Percentiles rank a stretch among this genome's conserved stretches.
Evolutionary conservation across 2,113 vertebrate genomes (phyloP).

Genomic region (Vanacampus margaritifer): DNA sequence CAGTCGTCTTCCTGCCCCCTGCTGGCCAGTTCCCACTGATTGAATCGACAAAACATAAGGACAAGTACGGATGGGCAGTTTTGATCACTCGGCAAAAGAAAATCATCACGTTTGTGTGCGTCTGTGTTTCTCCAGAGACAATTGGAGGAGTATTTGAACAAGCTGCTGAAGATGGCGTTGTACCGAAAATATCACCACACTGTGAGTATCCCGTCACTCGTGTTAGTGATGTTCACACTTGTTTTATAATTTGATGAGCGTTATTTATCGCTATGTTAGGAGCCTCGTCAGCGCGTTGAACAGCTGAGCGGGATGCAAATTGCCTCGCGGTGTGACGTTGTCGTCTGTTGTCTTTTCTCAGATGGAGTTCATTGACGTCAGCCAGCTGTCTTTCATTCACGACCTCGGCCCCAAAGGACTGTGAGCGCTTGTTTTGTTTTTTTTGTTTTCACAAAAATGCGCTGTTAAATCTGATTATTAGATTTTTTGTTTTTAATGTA

Average conservation of each 20-base stretch:
- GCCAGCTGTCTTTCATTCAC: constrained; percentile 93
- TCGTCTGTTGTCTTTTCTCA: constrained; percentile 60
- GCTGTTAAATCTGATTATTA: not conserved
- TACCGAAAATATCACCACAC: constrained; percentile 95
- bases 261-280: not conserved
- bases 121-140: constrained; percentile 82
- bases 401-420: constrained; percentile 97
- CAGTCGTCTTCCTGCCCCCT: no score
- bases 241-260: not conserved
- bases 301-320: not conserved
- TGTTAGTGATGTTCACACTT: not conserved
- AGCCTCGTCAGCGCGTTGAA: not conserved
- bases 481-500: not conserved
- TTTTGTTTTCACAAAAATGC: not conserved
- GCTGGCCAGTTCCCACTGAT: no score
- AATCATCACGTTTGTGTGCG: constrained; percentile 22
- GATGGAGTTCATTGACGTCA: constrained; percentile 96
- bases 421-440: constrained; percentile 72
- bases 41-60: no score
- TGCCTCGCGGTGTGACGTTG: not conserved
- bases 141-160: constrained; percentile 94
- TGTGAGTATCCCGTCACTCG: constrained; percentile 73
- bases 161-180: constrained; percentile 89
- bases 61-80: no score
- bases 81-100: not conserved